Percentiles rank a stretch among this genome's conserved stretches.
phyloP scores from a whole-genome alignment of 2,113 vertebrate species.

The Rhinichthys klamathensis region DNA sequence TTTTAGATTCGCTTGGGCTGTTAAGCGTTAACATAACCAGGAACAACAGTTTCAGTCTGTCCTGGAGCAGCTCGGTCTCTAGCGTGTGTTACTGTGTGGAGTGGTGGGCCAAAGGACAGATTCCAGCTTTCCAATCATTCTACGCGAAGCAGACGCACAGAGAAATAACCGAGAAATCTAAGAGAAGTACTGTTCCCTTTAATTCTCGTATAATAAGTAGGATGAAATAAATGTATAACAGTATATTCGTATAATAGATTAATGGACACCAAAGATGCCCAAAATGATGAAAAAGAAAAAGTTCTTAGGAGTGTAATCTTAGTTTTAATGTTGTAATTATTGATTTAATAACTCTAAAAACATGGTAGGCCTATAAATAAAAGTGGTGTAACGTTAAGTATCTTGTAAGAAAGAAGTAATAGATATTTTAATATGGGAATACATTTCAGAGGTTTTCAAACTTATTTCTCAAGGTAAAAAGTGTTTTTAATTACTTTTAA shows the following conservation, averaged over 20 bases:
- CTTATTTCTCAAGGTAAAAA: neutral
- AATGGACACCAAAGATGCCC: neutral
- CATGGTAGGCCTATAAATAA: too few species aligned
- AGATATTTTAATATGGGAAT: neutral
- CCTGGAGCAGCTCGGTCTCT: conserved; percentile 59
- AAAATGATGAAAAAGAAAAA: neutral
- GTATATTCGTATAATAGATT: neutral
- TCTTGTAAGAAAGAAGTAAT: neutral
- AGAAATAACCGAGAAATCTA: conserved; percentile 15
- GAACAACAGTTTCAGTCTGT: conserved; percentile 58
- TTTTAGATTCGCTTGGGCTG: conserved; percentile 47
- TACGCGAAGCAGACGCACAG: conserved; percentile 1
- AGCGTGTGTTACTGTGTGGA: conserved; percentile 72
- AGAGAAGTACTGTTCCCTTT: conserved; percentile 36
- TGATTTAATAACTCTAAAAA: neutral
- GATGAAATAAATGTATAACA: neutral
- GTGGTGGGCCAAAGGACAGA: conserved; percentile 61
- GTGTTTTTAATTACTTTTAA: neutral
- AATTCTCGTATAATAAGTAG: neutral
- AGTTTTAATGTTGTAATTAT: neutral
- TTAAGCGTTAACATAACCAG: conserved; percentile 63
- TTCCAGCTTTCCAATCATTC: conserved; percentile 50
- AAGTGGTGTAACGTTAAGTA: neutral
- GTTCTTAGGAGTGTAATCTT: neutral
- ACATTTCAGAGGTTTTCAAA: neutral